Conservation (phyloP, 2,113 vertebrate species). For the Crocuta crocuta region DNA sequence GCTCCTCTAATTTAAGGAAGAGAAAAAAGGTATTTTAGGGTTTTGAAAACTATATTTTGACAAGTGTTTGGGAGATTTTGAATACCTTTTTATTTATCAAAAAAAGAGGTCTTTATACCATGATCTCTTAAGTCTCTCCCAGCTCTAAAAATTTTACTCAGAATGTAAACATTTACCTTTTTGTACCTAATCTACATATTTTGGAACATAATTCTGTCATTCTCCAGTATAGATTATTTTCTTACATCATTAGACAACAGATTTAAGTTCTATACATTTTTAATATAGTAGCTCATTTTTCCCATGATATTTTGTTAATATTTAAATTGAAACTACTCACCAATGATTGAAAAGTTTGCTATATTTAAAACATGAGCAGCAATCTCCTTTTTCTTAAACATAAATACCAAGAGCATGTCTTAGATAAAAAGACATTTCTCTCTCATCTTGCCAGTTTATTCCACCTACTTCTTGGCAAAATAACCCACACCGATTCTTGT, state of each 20-base stretch:
- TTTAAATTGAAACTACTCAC: neutral
- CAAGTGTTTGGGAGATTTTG: neutral
- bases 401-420: neutral
- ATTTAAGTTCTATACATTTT: neutral
- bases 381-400: neutral
- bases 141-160: constrained; percentile 22
- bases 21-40: neutral
- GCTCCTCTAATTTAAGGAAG: neutral
- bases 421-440: neutral
- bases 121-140: constrained; percentile 14
- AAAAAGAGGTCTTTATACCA: neutral
- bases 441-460: neutral
- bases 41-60: neutral
- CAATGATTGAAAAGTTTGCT: neutral
- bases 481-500: neutral
- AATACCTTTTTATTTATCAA: neutral
- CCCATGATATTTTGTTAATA: neutral
- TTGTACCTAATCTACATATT: neutral
- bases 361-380: neutral
- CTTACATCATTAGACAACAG: neutral
- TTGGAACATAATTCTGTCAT: neutral
- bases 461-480: neutral
- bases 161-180: neutral
- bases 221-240: neutral
- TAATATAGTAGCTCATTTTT: neutral